Base-by-base conservation (phyloP, 30 jellyfish, hydroid and myxozoan genomes). In the Rhopilema esculentum region DNA sequence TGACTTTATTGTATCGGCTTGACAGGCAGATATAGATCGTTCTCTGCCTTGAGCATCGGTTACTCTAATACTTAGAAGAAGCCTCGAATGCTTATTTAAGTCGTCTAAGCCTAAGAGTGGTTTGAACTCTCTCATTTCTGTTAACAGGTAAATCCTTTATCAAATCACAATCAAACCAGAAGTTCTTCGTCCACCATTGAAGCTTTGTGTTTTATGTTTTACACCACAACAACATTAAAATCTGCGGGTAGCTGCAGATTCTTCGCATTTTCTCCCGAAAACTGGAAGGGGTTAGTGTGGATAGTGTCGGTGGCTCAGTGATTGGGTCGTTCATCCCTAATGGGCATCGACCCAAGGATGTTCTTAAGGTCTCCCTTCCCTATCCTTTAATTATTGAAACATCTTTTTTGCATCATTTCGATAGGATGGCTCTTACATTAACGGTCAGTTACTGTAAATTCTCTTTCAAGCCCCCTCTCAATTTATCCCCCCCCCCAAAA, bases 31-130 rank as follows among this genome's bases (percentile, higher is more conserved):
- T n/a, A 93, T 75, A 0, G 81, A 27, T 67, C 75, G 79, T 88
- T 93, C 97, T 62, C 83, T 93, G 20, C 98, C 98, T 83, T 82
- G 84, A 18, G 92, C 51, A 65, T 88, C 92, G 33, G 93, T 80
- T 26, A 89, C 95, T 27, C 91, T 69, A 4, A 93, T 85, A 66
- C 82, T 93, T 6, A 93, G 29, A 77, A 77, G 92, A 67, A 84
- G 86, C 77, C 97, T 88, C 25, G 97, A 89, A 17, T 73, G 93
- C 77, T 93, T 84, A 32, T 64, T 93, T 40, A 93, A 28, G 52
- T 93, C 97, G 48, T 93, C 98, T n/a, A 93, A 91, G 23, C 97
- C 97, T 17, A 93, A 77, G 29, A 92, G 88, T 31, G 98, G 97
- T 78, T 93, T 93, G 22, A 93, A 89, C 66, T 93, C 98, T 68